Base-by-base conservation (phyloP, 2,113 vertebrate species). In the Nesogale talazaci region DNA sequence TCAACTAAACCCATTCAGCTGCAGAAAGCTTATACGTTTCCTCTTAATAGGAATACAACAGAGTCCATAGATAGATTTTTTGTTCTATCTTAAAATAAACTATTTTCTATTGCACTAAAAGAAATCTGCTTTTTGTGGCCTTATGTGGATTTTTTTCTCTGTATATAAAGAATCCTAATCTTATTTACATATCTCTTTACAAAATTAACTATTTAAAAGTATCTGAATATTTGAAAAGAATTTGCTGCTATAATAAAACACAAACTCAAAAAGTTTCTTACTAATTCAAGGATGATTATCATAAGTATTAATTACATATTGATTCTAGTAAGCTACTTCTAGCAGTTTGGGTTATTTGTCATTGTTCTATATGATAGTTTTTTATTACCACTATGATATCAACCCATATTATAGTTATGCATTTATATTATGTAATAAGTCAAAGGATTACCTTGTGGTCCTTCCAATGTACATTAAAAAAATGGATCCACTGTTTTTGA, bases 51-150 rank as follows among this genome's bases (percentile, higher is more conserved):
- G 10, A 90, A 27, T 61, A 67, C 2, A 74, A 14, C n/a, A 74
- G 42, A 29, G 9, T 40, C 16, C 25, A 56, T 86, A 0, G 1
- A 2, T 97, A 90, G 31, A 86, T 84, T 83, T 96, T 95, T 91
- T 96, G 91, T 82, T 96, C 63, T 85, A 75, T 92, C 67, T 93
- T 94, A 92, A 96, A 92, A 27, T 92, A 83, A 83, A 88, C 63
- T 83, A 61, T 57, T 87, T 85, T 72, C 79, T 83, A 63, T 40
- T 11, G 4, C 31, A 5, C 56, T 38, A 74, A 52, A 52, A 52
- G 14, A 12, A 80, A 63, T 61, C 59, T 61, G 16, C 59, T 61
- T 61, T 61, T 61, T 61, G 22, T 61, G 59, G 59, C 59, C 59
- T 61, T 61, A 23, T 61, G 29, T n/a, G n/a, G n/a, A n/a, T n/a